Base-by-base conservation (phyloP, 2,113 vertebrate species). In the Rhabdomys dilectus region DNA sequence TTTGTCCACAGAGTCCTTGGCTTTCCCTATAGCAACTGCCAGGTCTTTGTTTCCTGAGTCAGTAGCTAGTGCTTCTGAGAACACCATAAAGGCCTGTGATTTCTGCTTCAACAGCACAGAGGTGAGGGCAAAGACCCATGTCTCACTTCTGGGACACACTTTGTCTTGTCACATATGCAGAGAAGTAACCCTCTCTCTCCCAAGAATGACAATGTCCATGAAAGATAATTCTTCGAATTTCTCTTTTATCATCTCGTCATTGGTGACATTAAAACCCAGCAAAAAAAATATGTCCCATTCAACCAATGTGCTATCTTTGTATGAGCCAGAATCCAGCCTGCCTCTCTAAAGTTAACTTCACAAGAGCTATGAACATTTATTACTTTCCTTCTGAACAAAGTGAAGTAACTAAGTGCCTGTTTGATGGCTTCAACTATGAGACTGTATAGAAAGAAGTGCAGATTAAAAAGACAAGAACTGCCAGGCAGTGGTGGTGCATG, bases 351-450 rank as follows among this genome's bases (percentile, higher is more conserved):
- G 51, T 84, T 31, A 56, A 29, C 91, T 48, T 58, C 68, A 0
- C 16, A 77, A 85, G 36, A 34, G 12, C 93, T 77, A 81, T 45
- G 51, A 88, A 76, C 6, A 58, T 72, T 60, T 53, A 26, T 29
- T 2, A 75, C 86, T 94, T 88, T 92, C 39, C 48, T 84, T 96
- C 70, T 21, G 8, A 58, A 36, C 62, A 88, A 77, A 92, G n/a
- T 19, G 24, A 19, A 34, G 2, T 29, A 10, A 19, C 22, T 12
- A 12, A 6, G n/a, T 68, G 60, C 17, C 42, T 76, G 5, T 13
- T 48, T 64, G n/a, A 29, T 8, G 0, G 15, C 42, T 7, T 15
- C 4, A 62, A 51, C 58, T 31, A 7, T 66, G 89, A 82, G 13
- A 12, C 7, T 70, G 3, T 68, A 85, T 5, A 85, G 64, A 22